These are phyloP conservation scores for Cyanoderma ruficeps DNA, from an alignment of 2,113 vertebrate species.

Conservation along the genomic window DNA sequence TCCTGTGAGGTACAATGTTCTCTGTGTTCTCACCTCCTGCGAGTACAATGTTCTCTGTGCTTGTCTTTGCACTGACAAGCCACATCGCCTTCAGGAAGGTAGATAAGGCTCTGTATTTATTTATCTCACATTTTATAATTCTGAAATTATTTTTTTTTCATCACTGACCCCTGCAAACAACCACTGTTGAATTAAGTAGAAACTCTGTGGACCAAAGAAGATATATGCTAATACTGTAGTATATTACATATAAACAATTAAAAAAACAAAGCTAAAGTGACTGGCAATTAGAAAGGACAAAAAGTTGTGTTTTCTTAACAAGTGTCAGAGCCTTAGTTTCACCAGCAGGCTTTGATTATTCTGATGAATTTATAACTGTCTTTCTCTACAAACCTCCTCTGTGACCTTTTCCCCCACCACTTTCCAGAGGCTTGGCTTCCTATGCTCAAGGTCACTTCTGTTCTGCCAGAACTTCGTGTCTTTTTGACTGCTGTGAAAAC, in stretches of 20 bases:
- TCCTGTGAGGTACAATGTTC: neutral
- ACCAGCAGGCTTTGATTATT: neutral
- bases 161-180: neutral
- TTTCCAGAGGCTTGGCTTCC: neutral
- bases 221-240: neutral
- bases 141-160: neutral
- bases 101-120: neutral
- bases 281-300: neutral
- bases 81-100: neutral
- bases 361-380: neutral
- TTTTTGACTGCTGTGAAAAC: neutral
- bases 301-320: neutral
- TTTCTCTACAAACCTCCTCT: neutral
- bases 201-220: neutral
- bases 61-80: neutral
- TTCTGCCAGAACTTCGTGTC: neutral
- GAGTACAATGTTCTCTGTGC: neutral
- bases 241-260: neutral
- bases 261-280: neutral
- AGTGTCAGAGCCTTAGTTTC: neutral
- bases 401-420: neutral
- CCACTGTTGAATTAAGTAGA: neutral
- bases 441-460: neutral
- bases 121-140: neutral
- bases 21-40: neutral